A percentile compares a stretch with the other conserved stretches of the same genome.
Evolutionary conservation across 2,113 vertebrate species (phyloP).

Genomic region (Eulemur rufifrons): DNA sequence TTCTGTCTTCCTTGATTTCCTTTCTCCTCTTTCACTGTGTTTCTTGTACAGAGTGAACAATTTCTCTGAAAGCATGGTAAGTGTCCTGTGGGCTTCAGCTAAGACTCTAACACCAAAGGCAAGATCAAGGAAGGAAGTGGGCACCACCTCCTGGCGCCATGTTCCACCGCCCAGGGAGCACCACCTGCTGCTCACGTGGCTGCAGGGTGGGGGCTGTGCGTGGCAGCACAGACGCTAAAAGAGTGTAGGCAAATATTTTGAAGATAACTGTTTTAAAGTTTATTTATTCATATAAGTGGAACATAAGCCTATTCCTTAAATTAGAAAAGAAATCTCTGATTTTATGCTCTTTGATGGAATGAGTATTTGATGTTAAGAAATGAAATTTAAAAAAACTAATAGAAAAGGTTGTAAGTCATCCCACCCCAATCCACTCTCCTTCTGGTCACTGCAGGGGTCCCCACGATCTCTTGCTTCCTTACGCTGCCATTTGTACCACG

Average conservation of each 20-base stretch:
- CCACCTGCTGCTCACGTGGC: background rate
- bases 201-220: too few relatives aligned
- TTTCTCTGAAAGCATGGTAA: background rate
- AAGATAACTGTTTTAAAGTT: constrained; percentile 26
- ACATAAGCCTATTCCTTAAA: background rate
- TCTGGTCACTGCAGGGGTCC: background rate
- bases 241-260: background rate
- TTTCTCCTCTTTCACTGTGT: background rate
- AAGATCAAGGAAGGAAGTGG: background rate
- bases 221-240: background rate
- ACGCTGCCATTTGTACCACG: background rate
- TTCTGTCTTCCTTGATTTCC: background rate
- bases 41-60: background rate
- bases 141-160: fast-evolving
- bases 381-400: background rate
- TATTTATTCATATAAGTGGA: background rate
- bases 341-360: background rate
- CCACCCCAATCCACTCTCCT: background rate
- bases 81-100: background rate
- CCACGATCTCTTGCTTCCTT: background rate
- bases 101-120: background rate
- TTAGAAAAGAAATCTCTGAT: background rate
- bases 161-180: background rate
- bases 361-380: background rate
- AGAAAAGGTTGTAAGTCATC: background rate